phyloP scores from a whole-genome alignment of 2,797 vertebrate genomes.

The Argyrosomus regius region DNA sequence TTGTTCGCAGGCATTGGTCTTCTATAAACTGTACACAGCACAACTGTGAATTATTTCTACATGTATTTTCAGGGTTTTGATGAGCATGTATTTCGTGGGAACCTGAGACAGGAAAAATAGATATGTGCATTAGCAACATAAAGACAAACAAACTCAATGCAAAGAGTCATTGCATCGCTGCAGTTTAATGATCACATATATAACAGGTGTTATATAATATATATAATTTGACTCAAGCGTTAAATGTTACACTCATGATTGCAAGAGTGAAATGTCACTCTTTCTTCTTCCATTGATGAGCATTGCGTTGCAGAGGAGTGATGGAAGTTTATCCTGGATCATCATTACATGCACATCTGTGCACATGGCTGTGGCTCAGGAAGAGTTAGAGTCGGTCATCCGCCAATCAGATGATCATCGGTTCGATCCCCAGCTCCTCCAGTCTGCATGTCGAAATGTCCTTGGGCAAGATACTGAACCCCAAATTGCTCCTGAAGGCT shows the following conservation, averaged over 20 bases:
- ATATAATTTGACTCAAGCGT: too few species aligned
- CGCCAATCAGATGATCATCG: too few species aligned
- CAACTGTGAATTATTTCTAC: not conserved
- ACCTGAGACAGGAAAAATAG: not conserved
- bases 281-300: conserved; percentile 13
- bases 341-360: not conserved
- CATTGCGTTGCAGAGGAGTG: conserved; percentile 2
- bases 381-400: too few species aligned
- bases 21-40: too few species aligned
- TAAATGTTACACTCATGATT: too few species aligned
- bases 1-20: not conserved
- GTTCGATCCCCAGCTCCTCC: too few species aligned
- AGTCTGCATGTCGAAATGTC: too few species aligned
- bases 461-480: too few species aligned
- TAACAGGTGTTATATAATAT: too few species aligned
- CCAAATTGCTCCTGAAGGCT: too few species aligned
- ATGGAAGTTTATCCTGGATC: not conserved
- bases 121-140: conserved; percentile 14
- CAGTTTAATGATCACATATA: too few species aligned
- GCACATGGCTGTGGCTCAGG: too few species aligned
- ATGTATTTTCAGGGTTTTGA: not conserved
- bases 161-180: not conserved
- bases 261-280: conserved; percentile 15
- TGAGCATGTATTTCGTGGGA: not conserved
- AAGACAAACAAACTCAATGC: conserved; percentile 9